Conservation (phyloP, 2,888 invertebrate genomes). For the Aphodius sticticus region DNA sequence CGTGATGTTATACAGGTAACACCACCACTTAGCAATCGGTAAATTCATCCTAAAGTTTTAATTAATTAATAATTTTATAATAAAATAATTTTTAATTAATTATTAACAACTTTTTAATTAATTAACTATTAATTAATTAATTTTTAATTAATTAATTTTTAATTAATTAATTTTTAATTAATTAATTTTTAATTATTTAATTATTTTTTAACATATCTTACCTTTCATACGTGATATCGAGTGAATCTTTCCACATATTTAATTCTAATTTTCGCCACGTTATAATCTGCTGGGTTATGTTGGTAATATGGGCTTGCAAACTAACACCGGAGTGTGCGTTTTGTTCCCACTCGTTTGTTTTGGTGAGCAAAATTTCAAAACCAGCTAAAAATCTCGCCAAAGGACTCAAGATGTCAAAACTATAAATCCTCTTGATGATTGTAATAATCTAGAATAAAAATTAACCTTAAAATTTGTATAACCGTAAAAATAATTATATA, state of each 20-base stretch:
- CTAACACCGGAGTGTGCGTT: constrained; percentile 89
- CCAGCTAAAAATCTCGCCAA: constrained; percentile 90
- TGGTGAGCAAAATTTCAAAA: constrained; percentile 85
- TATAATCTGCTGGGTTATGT: constrained; percentile 83
- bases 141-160: constrained; percentile 21
- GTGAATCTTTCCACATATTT: constrained; percentile 84
- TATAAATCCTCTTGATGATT: constrained; percentile 70
- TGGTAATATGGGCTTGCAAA: constrained; percentile 74
- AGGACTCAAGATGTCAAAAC: constrained; percentile 82
- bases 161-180: background rate
- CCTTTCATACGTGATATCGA: constrained; percentile 74
- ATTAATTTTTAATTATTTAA: background rate
- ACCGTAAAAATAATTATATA: background rate
- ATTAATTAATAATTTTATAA: constrained; percentile 23
- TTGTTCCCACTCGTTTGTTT: constrained; percentile 91
- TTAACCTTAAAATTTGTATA: background rate
- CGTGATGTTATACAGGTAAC: constrained; percentile 80
- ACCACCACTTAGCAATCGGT: constrained; percentile 88
- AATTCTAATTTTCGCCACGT: constrained; percentile 92
- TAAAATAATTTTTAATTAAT: background rate
- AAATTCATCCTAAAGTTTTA: constrained; percentile 65
- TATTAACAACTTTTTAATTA: background rate
- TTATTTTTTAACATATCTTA: constrained; percentile 46
- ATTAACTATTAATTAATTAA: constrained; percentile 24
- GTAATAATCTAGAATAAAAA: constrained; percentile 65